phyloP scores from a whole-genome alignment of 2,113 vertebrate genomes.

The Columba janthina region DNA sequence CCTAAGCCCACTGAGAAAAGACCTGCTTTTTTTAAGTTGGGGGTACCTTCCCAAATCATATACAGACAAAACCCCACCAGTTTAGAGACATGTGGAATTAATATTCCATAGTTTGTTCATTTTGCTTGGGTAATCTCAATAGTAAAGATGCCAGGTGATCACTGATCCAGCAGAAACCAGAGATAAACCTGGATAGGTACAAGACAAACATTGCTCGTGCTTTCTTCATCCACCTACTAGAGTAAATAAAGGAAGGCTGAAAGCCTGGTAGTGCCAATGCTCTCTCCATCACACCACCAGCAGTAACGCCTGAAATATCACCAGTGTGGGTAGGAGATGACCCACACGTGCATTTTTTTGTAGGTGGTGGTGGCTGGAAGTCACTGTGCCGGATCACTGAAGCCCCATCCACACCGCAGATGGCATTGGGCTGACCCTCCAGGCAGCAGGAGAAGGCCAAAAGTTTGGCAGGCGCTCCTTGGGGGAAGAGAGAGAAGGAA shows the following conservation, averaged over 20 bases:
- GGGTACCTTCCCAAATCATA: background rate
- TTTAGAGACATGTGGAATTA: background rate
- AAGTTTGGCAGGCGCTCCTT: accelerated
- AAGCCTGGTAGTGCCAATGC: background rate
- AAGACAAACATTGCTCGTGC: background rate
- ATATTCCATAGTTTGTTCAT: background rate
- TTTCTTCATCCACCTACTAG: background rate
- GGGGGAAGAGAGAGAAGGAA: accelerated
- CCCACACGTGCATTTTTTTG: accelerated
- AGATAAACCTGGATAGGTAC: background rate
- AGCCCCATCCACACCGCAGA: background rate
- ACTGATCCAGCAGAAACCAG: background rate
- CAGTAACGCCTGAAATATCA: background rate
- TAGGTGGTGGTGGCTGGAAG: background rate
- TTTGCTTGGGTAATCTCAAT: background rate
- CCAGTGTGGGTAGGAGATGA: background rate
- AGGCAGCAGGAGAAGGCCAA: accelerated
- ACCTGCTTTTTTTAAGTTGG: background rate
- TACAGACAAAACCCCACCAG: background rate
- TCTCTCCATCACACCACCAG: accelerated
- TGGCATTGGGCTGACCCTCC: accelerated
- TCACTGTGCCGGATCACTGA: accelerated
- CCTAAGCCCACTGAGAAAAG: background rate
- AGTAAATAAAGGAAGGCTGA: background rate
- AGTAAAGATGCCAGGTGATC: background rate